A percentile compares a stretch with the other conserved stretches of the same genome.
These are phyloP conservation scores for Acronicta leporina DNA, from an alignment of 2,888 invertebrate species.

Conservation along the genomic window DNA sequence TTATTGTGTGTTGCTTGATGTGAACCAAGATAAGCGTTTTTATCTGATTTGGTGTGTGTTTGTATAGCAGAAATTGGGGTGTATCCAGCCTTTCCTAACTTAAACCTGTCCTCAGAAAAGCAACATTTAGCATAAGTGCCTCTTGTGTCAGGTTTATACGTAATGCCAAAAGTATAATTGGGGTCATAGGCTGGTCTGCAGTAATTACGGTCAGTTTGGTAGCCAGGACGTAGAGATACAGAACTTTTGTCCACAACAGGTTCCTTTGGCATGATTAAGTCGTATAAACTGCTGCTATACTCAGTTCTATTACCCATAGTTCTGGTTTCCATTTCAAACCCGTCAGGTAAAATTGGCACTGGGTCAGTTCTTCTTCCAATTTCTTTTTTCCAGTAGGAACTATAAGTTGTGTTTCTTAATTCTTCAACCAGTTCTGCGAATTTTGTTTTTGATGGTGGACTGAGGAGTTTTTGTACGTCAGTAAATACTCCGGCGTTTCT, in stretches of 20 bases:
- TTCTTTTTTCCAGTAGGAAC: constrained; percentile 21
- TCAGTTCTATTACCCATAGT: constrained; percentile 57
- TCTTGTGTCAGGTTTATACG: constrained; percentile 66
- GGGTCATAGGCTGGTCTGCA: constrained; percentile 70
- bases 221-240: constrained; percentile 35
- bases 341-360: constrained; percentile 12
- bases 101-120: constrained; percentile 58
- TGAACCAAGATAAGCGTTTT: constrained; percentile 64
- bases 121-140: constrained; percentile 69
- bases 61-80: constrained; percentile 63
- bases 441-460: constrained; percentile 62
- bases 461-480: constrained; percentile 54
- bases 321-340: constrained; percentile 9
- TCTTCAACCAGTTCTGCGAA: constrained; percentile 52
- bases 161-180: constrained; percentile 69
- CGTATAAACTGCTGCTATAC: constrained; percentile 52
- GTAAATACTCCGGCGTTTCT: constrained; percentile 56
- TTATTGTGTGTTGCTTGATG: constrained; percentile 76
- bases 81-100: constrained; percentile 64
- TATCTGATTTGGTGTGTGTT: constrained; percentile 65
- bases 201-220: constrained; percentile 60
- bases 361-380: constrained; percentile 8
- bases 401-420: constrained; percentile 9
- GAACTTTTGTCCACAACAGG: constrained; percentile 53
- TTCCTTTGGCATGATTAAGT: constrained; percentile 60